Evolutionary conservation across 2,113 vertebrate species (phyloP).

Genomic region (Accipiter virgatus): DNA sequence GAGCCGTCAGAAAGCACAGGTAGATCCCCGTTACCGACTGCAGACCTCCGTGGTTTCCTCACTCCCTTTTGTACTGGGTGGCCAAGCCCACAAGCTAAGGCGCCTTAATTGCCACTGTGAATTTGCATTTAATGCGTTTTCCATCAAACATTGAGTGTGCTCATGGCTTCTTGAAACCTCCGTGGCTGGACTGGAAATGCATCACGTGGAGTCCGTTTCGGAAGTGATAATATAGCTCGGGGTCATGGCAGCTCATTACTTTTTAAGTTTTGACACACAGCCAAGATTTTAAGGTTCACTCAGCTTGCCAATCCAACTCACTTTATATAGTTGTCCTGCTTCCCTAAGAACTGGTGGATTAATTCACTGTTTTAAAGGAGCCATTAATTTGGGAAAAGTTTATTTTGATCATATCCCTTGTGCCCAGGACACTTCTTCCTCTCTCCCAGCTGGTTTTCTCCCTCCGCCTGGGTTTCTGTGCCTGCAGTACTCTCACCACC

Average conservation of each 20-base stretch:
- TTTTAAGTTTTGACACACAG: conserved; percentile 36
- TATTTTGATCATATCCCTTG: neutral
- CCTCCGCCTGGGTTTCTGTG: neutral
- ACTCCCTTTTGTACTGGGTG: neutral
- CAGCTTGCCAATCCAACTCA: neutral
- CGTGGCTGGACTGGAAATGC: neutral
- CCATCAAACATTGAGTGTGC: neutral
- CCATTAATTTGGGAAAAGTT: neutral
- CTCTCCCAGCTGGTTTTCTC: neutral
- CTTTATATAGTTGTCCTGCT: neutral
- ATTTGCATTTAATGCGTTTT: neutral
- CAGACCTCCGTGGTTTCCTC: neutral
- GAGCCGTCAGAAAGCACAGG: neutral
- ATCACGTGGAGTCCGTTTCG: neutral
- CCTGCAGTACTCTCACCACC: neutral
- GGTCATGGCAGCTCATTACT: neutral
- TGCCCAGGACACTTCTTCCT: neutral
- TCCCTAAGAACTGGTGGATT: neutral
- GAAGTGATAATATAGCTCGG: conserved; percentile 12
- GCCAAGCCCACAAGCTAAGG: neutral
- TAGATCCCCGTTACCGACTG: neutral
- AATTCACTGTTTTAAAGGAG: neutral
- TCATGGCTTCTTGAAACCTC: neutral
- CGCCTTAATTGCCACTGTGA: neutral
- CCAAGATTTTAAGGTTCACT: conserved; percentile 27